Evolutionary conservation across 92 coral and sea anemone genomes (phyloP).

Genomic region (Bergia sp.): DNA sequence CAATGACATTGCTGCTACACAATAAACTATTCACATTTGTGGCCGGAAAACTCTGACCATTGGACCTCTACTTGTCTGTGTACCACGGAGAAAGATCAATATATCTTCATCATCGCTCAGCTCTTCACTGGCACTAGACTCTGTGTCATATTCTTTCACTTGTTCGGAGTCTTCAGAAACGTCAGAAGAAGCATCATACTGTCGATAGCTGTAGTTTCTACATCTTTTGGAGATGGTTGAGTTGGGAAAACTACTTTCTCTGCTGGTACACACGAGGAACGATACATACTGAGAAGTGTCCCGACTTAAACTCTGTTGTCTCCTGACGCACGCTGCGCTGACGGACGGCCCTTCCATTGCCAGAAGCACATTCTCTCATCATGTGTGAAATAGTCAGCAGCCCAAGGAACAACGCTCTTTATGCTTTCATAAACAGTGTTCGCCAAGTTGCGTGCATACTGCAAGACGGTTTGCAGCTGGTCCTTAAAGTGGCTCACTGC

Average conservation of each 20-base stretch:
- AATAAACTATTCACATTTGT: slow-evolving; percentile 17
- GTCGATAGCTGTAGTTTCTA: slow-evolving; percentile 30
- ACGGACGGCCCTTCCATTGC: background rate
- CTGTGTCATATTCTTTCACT: slow-evolving; percentile 24
- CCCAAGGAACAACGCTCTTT: too few relatives aligned
- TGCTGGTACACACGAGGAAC: too few relatives aligned
- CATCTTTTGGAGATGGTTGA: slow-evolving; percentile 35
- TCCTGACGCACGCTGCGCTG: slow-evolving; percentile 12
- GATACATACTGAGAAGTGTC: background rate
- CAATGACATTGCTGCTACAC: background rate
- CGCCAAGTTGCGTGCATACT: too few relatives aligned
- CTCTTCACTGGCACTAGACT: background rate
- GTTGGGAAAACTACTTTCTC: too few relatives aligned
- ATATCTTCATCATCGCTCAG: slow-evolving; percentile 39
- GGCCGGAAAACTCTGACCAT: slow-evolving; percentile 33
- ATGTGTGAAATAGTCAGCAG: background rate
- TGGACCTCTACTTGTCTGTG: background rate
- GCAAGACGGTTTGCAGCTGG: background rate
- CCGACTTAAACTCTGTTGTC: slow-evolving; percentile 1
- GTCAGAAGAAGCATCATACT: slow-evolving; percentile 4
- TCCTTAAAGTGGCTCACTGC: slow-evolving; percentile 32
- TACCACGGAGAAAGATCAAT: too few relatives aligned
- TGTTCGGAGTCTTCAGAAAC: slow-evolving; percentile 32
- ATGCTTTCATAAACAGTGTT: too few relatives aligned
- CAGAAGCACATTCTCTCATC: slow-evolving; percentile 32